Conservation (phyloP, 2,113 vertebrate species). For the Rhizomys pruinosus region DNA sequence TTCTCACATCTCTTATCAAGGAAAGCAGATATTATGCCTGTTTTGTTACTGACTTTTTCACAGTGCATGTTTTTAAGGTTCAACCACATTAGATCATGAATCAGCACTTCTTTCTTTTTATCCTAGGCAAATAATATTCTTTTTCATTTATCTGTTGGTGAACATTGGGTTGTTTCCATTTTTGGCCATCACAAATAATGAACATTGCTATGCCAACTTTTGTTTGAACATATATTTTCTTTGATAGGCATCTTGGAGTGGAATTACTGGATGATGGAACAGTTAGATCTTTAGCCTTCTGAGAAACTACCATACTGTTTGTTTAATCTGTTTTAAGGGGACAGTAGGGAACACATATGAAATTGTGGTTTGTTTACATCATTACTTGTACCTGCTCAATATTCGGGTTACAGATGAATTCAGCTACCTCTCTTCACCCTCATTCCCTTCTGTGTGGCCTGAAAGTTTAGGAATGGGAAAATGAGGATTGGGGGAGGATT, state of each 20-base stretch:
- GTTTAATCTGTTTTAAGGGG: neutral
- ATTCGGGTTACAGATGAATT: neutral
- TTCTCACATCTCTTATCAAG: too few relatives aligned
- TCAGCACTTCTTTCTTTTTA: too few relatives aligned
- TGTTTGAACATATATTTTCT: neutral
- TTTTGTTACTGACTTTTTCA: too few relatives aligned
- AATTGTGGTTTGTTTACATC: constrained; percentile 8
- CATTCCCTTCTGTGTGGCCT: neutral
- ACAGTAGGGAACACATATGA: neutral
- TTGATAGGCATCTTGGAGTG: neutral
- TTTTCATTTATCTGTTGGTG: neutral
- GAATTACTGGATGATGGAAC: neutral
- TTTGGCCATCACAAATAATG: neutral
- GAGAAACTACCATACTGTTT: neutral
- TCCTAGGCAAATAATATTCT: neutral
- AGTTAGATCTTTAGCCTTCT: neutral
- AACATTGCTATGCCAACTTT: neutral
- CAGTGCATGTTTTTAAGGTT: too few relatives aligned
- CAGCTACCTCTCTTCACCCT: neutral
- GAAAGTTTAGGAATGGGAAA: neutral
- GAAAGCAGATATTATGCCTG: too few relatives aligned
- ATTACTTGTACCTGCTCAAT: neutral
- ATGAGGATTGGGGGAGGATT: neutral
- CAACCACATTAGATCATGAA: too few relatives aligned
- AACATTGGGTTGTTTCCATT: neutral